Evolutionary conservation across 1,140 invertebrate genomes (phyloP), one percentile per base, ranked within the genome.

Genomic region (Phocides pigmalion): DNA sequence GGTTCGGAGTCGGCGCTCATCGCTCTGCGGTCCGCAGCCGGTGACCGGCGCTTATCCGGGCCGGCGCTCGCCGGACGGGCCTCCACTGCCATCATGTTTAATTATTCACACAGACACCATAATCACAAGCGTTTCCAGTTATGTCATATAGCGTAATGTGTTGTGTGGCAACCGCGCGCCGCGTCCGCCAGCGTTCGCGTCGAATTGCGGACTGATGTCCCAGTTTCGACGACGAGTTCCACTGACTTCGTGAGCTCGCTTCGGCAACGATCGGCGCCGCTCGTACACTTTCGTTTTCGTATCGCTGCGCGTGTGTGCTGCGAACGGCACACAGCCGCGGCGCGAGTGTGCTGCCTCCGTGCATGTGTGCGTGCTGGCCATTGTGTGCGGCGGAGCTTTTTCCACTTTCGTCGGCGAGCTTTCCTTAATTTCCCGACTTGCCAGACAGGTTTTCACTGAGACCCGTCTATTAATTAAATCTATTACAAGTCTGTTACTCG

Each of bases 271-370:
- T 84, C 87, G 84, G 81, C 84, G 68, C 44, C 72, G 77, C 70
- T 90, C 87, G 87, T 82, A 72, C 85, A 92, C 87, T 92, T 92
- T 90, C 87, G 87, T 90, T 91, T 90, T 91, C 87, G 79, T 82
- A 74, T 51, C 66, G 62, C 28, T 66, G 62, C 65, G 73, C 72
- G 65, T 62, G 65, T 66, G 79, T 81, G 80, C 69, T 56, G 65
- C 64, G 56, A 39, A n/a, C 3, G 71, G 53, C 79, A 76, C 83
- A 74, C 70, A 58, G 70, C 39, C 42, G 12, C 44, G 41, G 17
- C 53, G 56, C 64, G 50, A 64, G 59, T 64, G 70, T 66, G 72
- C 62, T 75, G 41, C 25, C 11, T 32, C 51, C 64, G 66, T 64
- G 66, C 49, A 49, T 72, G 79, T 89, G 81, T 84, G 86, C 66